phyloP scores from a whole-genome alignment of 1,140 invertebrate genomes.

The Diuraphis noxia region DNA sequence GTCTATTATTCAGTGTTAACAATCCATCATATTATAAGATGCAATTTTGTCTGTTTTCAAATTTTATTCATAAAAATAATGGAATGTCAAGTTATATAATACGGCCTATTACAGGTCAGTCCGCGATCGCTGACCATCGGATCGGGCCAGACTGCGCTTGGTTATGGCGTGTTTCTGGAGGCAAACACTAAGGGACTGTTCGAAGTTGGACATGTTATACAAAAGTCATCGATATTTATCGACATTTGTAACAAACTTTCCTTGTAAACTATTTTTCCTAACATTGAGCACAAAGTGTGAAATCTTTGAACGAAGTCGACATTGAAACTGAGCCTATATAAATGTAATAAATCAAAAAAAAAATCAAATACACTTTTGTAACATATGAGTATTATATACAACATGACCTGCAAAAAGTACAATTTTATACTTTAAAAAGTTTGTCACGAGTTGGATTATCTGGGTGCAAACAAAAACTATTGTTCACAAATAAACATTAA shows the following conservation, averaged over 20 bases:
- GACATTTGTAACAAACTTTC: not conserved
- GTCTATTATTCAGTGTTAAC: too few species aligned
- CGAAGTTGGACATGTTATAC: not conserved
- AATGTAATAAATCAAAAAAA: not conserved
- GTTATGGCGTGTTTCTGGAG: not conserved
- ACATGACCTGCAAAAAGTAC: not conserved
- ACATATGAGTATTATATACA: not conserved
- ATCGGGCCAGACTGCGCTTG: too few species aligned
- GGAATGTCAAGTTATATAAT: too few species aligned
- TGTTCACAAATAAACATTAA: not conserved
- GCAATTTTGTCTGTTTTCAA: too few species aligned
- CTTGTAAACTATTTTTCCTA: not conserved
- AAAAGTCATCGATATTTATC: not conserved
- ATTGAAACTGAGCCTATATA: not conserved
- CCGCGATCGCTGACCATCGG: too few species aligned
- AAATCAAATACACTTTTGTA: not conserved
- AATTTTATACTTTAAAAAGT: not conserved
- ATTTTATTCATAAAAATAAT: too few species aligned
- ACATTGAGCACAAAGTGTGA: not conserved
- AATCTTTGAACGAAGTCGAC: not conserved
- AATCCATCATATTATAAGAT: too few species aligned
- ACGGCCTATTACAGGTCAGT: too few species aligned
- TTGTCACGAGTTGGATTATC: not conserved
- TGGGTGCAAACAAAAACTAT: not conserved
- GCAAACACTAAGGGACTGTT: not conserved